phyloP scores from a whole-genome alignment of 2,797 vertebrate species.

The Zalophus californianus region DNA sequence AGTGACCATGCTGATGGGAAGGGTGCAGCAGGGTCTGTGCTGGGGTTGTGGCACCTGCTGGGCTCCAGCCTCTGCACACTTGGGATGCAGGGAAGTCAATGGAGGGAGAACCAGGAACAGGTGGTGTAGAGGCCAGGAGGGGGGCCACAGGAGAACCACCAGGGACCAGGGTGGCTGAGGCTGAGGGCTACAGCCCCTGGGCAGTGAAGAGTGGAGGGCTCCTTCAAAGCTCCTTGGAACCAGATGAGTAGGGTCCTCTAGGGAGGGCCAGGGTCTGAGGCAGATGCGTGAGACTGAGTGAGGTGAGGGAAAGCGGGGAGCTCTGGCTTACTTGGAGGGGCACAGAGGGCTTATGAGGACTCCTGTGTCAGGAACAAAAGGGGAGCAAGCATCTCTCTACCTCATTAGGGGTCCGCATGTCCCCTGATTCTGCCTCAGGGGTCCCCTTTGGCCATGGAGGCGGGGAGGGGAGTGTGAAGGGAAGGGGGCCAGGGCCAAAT shows the following conservation, averaged over 20 bases:
- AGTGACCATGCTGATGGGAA: not conserved
- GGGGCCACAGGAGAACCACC: not conserved
- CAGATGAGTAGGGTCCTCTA: not conserved
- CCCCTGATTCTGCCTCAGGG: not conserved
- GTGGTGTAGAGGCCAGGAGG: not conserved
- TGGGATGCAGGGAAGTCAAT: not conserved
- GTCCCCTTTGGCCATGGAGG: too few relatives aligned
- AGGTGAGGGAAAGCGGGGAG: not conserved
- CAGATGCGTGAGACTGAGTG: not conserved
- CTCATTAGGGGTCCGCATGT: too few relatives aligned
- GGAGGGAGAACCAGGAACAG: constrained; percentile 86
- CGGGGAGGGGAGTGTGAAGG: not conserved
- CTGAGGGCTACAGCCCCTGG: not conserved
- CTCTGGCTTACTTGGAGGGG: not conserved
- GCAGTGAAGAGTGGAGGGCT: not conserved
- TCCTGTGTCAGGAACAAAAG: not conserved
- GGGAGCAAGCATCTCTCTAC: not conserved
- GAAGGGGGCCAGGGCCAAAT: not conserved
- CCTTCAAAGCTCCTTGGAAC: not conserved
- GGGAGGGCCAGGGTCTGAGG: not conserved
- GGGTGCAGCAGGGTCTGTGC: not conserved
- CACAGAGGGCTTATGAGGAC: not conserved
- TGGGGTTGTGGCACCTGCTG: not conserved
- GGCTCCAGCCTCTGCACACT: not conserved
- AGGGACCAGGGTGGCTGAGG: not conserved